These are phyloP conservation scores for Asteroscopus sphinx DNA, from an alignment of 2,888 invertebrate species.

Conservation along the genomic window DNA sequence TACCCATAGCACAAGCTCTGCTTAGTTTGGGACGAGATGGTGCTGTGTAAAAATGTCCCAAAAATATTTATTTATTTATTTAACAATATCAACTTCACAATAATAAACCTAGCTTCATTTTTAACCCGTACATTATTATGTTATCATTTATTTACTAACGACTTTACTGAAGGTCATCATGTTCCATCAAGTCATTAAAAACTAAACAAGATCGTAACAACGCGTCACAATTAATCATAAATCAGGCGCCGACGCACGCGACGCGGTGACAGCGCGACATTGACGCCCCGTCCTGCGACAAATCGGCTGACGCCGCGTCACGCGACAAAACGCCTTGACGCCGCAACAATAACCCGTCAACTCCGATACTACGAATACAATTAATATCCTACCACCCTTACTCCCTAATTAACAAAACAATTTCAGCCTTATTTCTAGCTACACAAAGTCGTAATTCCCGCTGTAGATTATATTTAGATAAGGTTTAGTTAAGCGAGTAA, in stretches of 20 bases:
- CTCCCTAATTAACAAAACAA: constrained; percentile 38
- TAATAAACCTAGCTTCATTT: constrained; percentile 16
- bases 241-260: constrained; percentile 38
- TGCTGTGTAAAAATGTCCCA: too few species aligned
- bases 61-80: too few species aligned
- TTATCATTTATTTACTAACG: constrained; percentile 25
- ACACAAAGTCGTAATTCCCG: constrained; percentile 30
- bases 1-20: too few species aligned
- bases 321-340: constrained; percentile 66
- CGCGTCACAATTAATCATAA: constrained; percentile 54
- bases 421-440: constrained; percentile 39
- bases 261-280: constrained; percentile 52
- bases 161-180: constrained; percentile 31
- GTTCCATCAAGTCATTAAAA: constrained; percentile 51
- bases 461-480: constrained; percentile 26
- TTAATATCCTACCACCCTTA: constrained; percentile 62
- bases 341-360: constrained; percentile 67
- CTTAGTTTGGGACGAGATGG: too few species aligned
- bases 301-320: constrained; percentile 61
- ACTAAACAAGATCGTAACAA: constrained; percentile 56
- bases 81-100: neutral
- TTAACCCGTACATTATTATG: constrained; percentile 5
- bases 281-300: constrained; percentile 60
- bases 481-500: constrained; percentile 51
- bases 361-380: constrained; percentile 65